Base-by-base conservation (phyloP, 2,888 invertebrate genomes). In the Phyllotreta cruciferae region DNA sequence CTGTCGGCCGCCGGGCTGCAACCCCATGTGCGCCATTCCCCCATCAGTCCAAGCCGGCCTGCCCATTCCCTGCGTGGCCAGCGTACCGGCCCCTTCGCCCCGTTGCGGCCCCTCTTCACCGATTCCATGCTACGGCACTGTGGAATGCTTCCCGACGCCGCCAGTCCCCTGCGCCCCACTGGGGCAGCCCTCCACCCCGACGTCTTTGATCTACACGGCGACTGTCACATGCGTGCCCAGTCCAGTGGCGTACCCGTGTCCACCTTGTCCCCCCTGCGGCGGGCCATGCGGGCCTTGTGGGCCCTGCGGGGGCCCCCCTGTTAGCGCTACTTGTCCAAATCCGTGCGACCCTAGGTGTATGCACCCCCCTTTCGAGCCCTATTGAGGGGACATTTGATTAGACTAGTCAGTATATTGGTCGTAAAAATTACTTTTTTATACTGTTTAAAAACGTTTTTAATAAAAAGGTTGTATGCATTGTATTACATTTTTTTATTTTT, bases 91-190 rank as follows among this genome's bases (percentile, higher is more conserved):
- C 1, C 35, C 4, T 10, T 52, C 37, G 8, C n/a, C 10, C 4
- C 50, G 10, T 10, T 36, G 35, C 7, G 8, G 10, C 3, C 52
- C 52, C 4, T 10, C 9, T 6, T 10, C 11, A 1, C 52, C 52
- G 1, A 35, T 49, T 3, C 52, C 52, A 1, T 52, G 52, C 10
- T n/a, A 1, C 6, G 52, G 10, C 5, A 10, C 37, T 5, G 36
- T 36, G 11, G 11, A 5, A 7, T 52, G 52, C 13, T 11, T 11
- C 8, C 52, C 52, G 14, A 9, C 35, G 11, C 37, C 8, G 11
- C 52, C 52, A 9, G 52, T 52, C 4, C 52, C 52, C 0, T 52
- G 52, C 13, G 52, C 13, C 6, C 52, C 52, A 1, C 10, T 52
- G 13, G 52, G 52, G 1, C 52, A 52, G 10, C 52, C 52, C 3